Percentiles rank a stretch among this genome's conserved stretches.
phyloP scores from a whole-genome alignment of 92 coral and sea anemone species.

The Epizoanthus scotinus region DNA sequence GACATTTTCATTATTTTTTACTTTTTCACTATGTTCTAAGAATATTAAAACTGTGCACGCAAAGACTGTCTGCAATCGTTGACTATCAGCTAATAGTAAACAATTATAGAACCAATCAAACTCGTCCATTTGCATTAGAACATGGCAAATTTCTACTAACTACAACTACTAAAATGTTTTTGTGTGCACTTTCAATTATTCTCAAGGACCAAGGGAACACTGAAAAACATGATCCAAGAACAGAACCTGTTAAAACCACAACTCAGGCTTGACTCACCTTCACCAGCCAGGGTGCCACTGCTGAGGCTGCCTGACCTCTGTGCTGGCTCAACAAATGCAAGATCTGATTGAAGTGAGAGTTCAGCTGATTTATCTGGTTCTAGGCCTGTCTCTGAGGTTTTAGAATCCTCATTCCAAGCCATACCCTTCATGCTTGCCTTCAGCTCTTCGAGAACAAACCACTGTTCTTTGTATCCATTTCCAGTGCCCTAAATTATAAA shows the following conservation, averaged over 20 bases:
- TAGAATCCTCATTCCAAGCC: conserved; percentile 56
- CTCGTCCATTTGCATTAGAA: too few species aligned
- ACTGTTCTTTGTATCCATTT: conserved; percentile 73
- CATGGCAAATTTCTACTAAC: too few species aligned
- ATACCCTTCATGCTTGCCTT: conserved; percentile 79
- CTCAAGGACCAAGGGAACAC: too few species aligned
- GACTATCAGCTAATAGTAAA: too few species aligned
- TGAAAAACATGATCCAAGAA: too few species aligned
- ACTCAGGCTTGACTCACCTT: not conserved
- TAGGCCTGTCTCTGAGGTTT: conserved; percentile 36
- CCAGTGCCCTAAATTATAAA: conserved; percentile 12
- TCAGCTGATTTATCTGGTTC: not conserved
- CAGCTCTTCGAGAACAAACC: conserved; percentile 80
- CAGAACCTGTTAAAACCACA: not conserved
- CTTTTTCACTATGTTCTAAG: too few species aligned
- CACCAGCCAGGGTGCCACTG: not conserved
- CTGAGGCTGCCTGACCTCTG: not conserved
- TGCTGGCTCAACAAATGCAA: not conserved
- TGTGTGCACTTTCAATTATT: too few species aligned
- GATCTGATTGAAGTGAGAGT: not conserved
- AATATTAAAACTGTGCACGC: too few species aligned
- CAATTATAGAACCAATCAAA: too few species aligned
- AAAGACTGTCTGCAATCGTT: too few species aligned
- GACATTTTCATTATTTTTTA: too few species aligned
- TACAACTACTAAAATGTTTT: too few species aligned